Base-by-base conservation (phyloP, 2,113 vertebrate genomes). In the Cyanoramphus novaezelandiae region DNA sequence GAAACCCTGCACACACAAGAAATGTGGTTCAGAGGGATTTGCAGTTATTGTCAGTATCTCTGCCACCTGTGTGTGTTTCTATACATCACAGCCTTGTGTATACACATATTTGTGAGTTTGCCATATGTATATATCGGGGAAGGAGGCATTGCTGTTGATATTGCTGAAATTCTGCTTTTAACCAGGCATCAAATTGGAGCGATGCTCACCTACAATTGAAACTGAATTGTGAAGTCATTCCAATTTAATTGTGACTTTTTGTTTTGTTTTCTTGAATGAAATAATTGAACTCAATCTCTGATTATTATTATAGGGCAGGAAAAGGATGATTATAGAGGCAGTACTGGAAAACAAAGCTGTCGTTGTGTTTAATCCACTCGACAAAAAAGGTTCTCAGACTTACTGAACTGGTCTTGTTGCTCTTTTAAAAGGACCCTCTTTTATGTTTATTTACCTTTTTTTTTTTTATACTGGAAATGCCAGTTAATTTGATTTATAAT, bases 401-500 rank as follows among this genome's bases (percentile, higher is more conserved):
- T 62, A 47, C 90, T 47, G 95, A 92, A 79, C 78, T 64, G 87
- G 62, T 85, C 85, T 85, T 83, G 67, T 77, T 27, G 92, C 82
- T 93, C 49, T 94, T 83, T 65, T 69, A 46, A 88, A 92, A 67
- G 28, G 46, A 62, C 63, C 17, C 33, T 1, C 1, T 35, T 50
- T 70, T 16, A 13, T 25, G 41, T 49, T 57, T 59, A 19, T 37
- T 69, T 29, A 46, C 7, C 2, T 35, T 50, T 52, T 29, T 25
- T 31, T 44, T 82, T 39, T 39, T 39, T 11, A 39, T 31, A 86
- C 76, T 87, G 90, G 92, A 93, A 96, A 97, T 75, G 91, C 57
- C 97, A 96, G 96, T 97, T 97, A 97, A 96, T 94, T 95, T 98
- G 97, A 97, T 97, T 97, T 98, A 95, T 97, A 97, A 94, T 91